Percentiles rank a stretch among this genome's conserved stretches.
Conservation (phyloP, 2,888 invertebrate genomes). For the Psococerastis gibbosa region DNA sequence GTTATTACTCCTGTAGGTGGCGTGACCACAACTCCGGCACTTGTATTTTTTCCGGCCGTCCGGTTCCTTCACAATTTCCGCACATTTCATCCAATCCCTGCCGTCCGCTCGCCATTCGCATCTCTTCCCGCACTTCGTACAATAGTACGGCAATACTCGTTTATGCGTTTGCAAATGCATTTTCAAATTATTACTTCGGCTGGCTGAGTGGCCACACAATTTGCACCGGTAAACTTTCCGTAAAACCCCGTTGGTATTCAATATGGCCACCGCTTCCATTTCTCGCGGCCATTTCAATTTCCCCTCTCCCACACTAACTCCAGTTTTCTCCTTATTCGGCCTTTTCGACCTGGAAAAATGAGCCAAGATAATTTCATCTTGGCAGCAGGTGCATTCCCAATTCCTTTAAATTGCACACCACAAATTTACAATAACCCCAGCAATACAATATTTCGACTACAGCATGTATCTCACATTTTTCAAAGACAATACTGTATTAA, state of each 20-base stretch:
- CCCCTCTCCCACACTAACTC: not conserved
- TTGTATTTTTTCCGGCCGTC: not conserved
- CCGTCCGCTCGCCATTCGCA: not conserved
- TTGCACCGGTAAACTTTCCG: constrained; percentile 6
- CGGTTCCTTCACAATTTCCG: not conserved
- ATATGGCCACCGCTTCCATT: constrained; percentile 3
- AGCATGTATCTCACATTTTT: too few relatives aligned
- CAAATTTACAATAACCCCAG: too few relatives aligned
- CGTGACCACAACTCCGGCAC: constrained; percentile 5
- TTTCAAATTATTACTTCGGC: constrained; percentile 20
- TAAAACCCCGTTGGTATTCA: constrained; percentile 2
- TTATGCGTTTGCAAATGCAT: constrained; percentile 10
- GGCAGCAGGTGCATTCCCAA: too few relatives aligned
- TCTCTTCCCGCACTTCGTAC: constrained; percentile 10
- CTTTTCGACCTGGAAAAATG: constrained; percentile 5
- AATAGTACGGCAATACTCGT: constrained; percentile 1
- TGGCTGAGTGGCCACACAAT: constrained; percentile 5
- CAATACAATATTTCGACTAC: too few relatives aligned
- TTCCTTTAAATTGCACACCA: too few relatives aligned
- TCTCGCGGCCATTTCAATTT: not conserved
- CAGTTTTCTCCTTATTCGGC: not conserved
- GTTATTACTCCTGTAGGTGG: constrained; percentile 1
- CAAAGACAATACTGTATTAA: too few relatives aligned
- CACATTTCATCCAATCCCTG: not conserved
- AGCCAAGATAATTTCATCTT: not conserved